Base-by-base conservation (phyloP, 2,888 invertebrate species). In the Darwinula stevensoni region DNA sequence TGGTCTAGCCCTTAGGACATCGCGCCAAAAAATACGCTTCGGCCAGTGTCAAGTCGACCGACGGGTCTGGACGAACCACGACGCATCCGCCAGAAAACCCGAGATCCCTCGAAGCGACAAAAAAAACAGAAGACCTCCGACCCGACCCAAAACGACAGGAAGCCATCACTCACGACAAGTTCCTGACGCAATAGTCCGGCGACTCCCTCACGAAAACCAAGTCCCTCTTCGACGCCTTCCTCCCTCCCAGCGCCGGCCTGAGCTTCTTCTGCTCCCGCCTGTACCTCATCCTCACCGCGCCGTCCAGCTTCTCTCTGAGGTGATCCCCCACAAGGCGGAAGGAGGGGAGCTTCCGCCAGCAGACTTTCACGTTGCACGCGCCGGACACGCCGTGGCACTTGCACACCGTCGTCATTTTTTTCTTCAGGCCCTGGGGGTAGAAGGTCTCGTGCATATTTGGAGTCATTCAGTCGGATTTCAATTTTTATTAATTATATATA, bases 181-280 rank as follows among this genome's bases (percentile, higher is more conserved):
- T 74, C 35, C 65, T 62, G 50, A 78, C 74, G 49, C 84, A 84
- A 48, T 78, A 84, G 51, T 82, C 76, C 0, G 82, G 82, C 13
- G 82, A 82, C 44, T 80, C 74, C 45, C 80, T 74, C 42, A 84
- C 54, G 48, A 70, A 84, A 12, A 84, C 76, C 41, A 84, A 56
- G 51, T 84, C 84, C n/a, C 72, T 72, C 50, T 75, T 74, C 44
- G 74, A 73, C 2, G 80, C 78, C 47, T 71, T 71, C 52, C 76
- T 76, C 52, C 73, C 62, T 38, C 74, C 74, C 44, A 67, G 67
- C 29, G 68, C 51, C 0, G 73, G 72, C 43, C 69, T 59, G 33
- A 76, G 53, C 38, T 46, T 39, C 45, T 72, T 67, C 39, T 70
- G 63, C 35, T 63, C 59, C 39, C 34, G 62, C 60, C 39, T 50